Evolutionary conservation across 1,140 invertebrate genomes (phyloP).

Genomic region (Hypsibius dujardini): DNA sequence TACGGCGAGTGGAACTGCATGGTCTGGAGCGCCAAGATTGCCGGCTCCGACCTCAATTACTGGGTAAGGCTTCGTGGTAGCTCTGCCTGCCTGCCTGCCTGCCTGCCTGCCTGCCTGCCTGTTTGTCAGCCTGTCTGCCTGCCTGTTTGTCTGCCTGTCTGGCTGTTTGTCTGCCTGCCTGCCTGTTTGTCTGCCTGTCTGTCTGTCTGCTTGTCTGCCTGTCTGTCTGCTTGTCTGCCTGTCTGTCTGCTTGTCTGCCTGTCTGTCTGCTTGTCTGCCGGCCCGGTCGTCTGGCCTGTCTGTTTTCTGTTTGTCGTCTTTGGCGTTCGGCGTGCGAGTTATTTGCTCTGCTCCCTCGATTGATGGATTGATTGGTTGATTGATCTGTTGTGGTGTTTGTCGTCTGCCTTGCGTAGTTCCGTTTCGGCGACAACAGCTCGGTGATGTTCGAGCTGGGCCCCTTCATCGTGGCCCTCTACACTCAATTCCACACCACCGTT

Average conservation of each 20-base stretch:
- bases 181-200: too few species aligned
- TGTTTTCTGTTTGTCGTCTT: too few species aligned
- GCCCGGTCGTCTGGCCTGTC: too few species aligned
- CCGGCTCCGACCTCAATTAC: slow-evolving; percentile 7
- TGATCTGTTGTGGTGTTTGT: neutral
- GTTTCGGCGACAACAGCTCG: slow-evolving; percentile 13
- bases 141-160: too few species aligned
- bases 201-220: too few species aligned
- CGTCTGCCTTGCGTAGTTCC: neutral
- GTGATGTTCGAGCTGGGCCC: slow-evolving; percentile 3
- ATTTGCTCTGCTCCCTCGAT: too few species aligned
- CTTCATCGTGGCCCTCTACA: slow-evolving; percentile 1
- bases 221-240: too few species aligned
- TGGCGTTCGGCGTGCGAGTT: too few species aligned
- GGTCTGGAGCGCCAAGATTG: slow-evolving; percentile 3
- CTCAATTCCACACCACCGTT: slow-evolving; percentile 15
- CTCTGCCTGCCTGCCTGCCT: neutral
- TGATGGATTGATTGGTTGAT: neutral
- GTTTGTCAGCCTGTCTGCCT: too few species aligned
- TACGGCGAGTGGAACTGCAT: slow-evolving; percentile 17
- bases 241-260: too few species aligned
- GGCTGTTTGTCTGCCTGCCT: too few species aligned
- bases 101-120: neutral
- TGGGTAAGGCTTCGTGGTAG: neutral
- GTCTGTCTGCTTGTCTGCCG: too few species aligned